Conservation (phyloP, 2,888 invertebrate genomes). For the Agrochola lota region DNA sequence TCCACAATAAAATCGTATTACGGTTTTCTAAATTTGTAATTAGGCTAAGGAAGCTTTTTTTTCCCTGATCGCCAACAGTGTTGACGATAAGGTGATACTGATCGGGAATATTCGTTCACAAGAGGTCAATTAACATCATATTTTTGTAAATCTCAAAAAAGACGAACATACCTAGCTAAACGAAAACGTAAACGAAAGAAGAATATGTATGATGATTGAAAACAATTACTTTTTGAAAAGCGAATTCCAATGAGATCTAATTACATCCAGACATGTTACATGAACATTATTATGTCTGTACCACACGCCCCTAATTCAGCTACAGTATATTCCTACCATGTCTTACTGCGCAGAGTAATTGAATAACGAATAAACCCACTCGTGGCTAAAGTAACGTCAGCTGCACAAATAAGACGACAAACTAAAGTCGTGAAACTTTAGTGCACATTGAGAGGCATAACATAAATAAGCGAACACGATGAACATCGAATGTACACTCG, state of each 20-base stretch:
- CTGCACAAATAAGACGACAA: constrained; percentile 54
- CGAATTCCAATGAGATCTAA: constrained; percentile 49
- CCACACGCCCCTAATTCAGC: constrained; percentile 70
- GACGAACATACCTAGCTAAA: not conserved
- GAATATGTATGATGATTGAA: constrained; percentile 1
- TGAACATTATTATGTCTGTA: constrained; percentile 68
- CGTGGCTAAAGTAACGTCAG: constrained; percentile 71
- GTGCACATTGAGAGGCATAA: constrained; percentile 42
- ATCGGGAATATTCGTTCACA: too few relatives aligned
- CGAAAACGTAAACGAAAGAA: not conserved
- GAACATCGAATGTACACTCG: constrained; percentile 39
- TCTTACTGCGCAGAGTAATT: constrained; percentile 73
- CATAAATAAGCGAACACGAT: constrained; percentile 53
- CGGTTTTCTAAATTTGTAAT: constrained; percentile 16
- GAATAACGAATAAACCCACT: constrained; percentile 73
- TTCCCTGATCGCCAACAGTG: too few relatives aligned
- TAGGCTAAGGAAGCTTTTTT: not conserved
- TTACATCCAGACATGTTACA: constrained; percentile 62
- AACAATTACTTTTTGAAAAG: constrained; percentile 1
- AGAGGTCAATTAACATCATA: constrained; percentile 7
- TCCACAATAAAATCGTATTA: constrained; percentile 21
- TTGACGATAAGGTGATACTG: too few relatives aligned
- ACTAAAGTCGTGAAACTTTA: constrained; percentile 56
- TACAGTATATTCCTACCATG: constrained; percentile 61
- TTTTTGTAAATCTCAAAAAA: not conserved